Evolutionary conservation across 1,140 invertebrate species (phyloP), one percentile per base, ranked within the genome.

Genomic region (Cyclina sinensis): DNA sequence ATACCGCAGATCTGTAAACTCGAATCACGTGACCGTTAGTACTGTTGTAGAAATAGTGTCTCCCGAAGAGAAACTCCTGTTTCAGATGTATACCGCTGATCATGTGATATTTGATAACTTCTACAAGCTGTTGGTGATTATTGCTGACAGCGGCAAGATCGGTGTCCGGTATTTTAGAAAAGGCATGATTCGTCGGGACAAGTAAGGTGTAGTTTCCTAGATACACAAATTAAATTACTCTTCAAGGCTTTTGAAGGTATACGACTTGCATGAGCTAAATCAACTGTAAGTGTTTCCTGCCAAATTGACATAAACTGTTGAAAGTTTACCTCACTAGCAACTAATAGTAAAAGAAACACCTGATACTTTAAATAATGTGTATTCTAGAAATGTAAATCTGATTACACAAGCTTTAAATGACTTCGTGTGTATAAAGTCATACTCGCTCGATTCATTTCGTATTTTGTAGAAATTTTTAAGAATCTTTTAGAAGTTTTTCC

Each of bases 101-200:
- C 35, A 98, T 96, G 93, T 98, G 98, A 84, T 97, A 97, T 91
- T 97, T 97, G n/a, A 98, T 97, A 37, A 98, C 96, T 86, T 97
- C 96, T 88, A 97, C 97, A 0, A 98, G 97, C 1, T 96, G 96
- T n/a, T 96, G 96, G 78, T 96, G 96, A 91, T 97, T 96, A 9
- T 96, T 96, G 14, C 96, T 95, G 1, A 97, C 96, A 59, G 96
- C 95, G 37, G 96, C 95, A 14, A 97, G 92, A 90, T 97, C 84
- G 96, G 96, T 0, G 96, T 96, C 90, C 96, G 96, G 74, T 97
- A 95, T n/a, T 96, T 96, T 76, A 95, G 94, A 96, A 95, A 98
- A 98, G 84, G 98, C 98, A 48, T 97, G 96, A 94, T 98, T 97
- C 51, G 97, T 97, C 62, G 98, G 98, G 2, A 98, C 98, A 92